Percentiles rank a stretch among this genome's conserved stretches.
Evolutionary conservation across 92 coral and sea anemone species (phyloP).

Genomic region (Galaxea fascicularis): DNA sequence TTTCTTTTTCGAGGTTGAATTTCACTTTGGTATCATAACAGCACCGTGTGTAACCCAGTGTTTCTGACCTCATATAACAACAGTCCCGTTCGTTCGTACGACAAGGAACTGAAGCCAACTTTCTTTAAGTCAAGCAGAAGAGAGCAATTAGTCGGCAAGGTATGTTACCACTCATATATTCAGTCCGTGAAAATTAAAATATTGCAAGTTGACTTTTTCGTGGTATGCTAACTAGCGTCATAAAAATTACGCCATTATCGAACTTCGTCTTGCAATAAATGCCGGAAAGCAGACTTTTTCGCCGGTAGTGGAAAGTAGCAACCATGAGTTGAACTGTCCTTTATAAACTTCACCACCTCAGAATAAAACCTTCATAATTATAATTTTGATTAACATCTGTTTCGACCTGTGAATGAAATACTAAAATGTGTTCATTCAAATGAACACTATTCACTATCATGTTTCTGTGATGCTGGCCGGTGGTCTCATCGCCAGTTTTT

Average conservation of each 20-base stretch:
- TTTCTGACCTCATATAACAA: background rate
- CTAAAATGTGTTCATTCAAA: background rate
- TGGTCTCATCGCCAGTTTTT: background rate
- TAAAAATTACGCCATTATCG: too few species aligned
- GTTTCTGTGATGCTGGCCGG: background rate
- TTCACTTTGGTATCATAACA: background rate
- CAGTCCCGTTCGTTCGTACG: background rate
- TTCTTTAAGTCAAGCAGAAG: background rate
- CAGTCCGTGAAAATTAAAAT: background rate
- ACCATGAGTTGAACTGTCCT: too few species aligned
- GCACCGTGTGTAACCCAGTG: background rate
- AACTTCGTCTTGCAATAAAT: too few species aligned
- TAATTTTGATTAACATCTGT: background rate
- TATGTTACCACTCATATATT: too few species aligned
- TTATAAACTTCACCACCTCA: too few species aligned
- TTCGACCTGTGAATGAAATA: background rate
- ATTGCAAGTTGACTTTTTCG: background rate
- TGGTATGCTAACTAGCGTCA: background rate
- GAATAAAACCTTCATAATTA: too few species aligned
- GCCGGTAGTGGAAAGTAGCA: too few species aligned
- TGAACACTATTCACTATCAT: background rate
- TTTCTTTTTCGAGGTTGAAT: background rate
- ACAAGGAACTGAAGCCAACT: background rate
- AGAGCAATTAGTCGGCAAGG: too few species aligned
- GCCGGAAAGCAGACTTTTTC: too few species aligned